Evolutionary conservation across 1,140 invertebrate genomes (phyloP), one percentile per base, ranked within the genome.

Genomic region (Calycopis cecrops): DNA sequence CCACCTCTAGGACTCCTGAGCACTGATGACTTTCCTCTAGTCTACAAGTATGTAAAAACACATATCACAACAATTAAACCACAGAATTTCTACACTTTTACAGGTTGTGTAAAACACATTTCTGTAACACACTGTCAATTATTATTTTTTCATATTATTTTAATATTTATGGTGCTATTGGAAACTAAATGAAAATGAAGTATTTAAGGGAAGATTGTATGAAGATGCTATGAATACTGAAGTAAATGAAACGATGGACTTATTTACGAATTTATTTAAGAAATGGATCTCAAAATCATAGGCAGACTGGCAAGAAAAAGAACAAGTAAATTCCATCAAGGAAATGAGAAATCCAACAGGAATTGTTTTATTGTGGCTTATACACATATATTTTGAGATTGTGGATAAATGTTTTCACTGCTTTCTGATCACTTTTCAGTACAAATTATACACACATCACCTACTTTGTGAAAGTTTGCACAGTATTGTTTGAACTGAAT

Each of bases 1-100:
- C 90, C 93, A 55, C 88, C 92, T 62, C 90, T 97, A 70, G 96
- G 96, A 65, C 90, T 97, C 52, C 94, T 97, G 73, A 93, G 92
- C 89, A 91, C 92, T 34, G 93, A 95, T 57, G 95, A 97, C 79
- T 93, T 97, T 67, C 96, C 96, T 14, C 90, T 93, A 53, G 91
- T 93, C 67, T 97, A 95, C 90, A 95, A 94, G 96, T 97, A 93
- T 92, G 91, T 90, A 83, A 56, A 48, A 37, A 59, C 34, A 54
- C 38, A 35, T 8, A 21, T 49, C 37, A 49, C 53, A 52, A 40
- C 58, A 54, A 38, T 54, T 55, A 60, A 60, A 63, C 47, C 59
- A 66, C 60, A 62, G 48, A 67, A 60, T 73, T 69, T 52, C 52
- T 67, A 76, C 79, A 78, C 77, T 77, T 28, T 57, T 80, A 65